These are phyloP conservation scores for Buceros bicornis DNA, from an alignment of 2,797 vertebrate species.

Conservation along the genomic window DNA sequence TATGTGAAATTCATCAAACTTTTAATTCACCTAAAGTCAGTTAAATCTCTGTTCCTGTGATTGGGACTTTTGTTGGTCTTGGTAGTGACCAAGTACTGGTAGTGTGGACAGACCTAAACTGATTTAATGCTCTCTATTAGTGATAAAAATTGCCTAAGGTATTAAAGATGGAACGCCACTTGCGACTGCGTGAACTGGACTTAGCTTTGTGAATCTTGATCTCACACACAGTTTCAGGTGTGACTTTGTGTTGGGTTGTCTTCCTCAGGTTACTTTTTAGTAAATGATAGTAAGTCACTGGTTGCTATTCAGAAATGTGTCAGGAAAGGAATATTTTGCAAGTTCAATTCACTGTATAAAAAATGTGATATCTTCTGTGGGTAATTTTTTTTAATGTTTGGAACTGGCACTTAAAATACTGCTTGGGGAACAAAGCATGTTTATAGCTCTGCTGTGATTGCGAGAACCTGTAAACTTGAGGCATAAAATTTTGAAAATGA, in stretches of 20 bases:
- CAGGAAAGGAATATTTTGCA: not conserved
- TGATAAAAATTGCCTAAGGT: not conserved
- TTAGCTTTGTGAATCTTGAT: not conserved
- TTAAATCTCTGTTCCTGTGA: not conserved
- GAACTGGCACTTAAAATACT: not conserved
- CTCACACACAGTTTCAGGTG: not conserved
- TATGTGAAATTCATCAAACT: fast-evolving
- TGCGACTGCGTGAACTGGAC: not conserved
- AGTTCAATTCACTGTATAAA: not conserved
- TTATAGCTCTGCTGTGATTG: not conserved
- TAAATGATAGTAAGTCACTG: not conserved
- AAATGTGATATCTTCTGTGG: not conserved
- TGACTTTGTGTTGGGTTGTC: not conserved
- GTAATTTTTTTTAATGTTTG: not conserved
- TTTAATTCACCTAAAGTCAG: not conserved
- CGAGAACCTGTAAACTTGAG: not conserved
- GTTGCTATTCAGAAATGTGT: not conserved
- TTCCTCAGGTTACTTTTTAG: not conserved
- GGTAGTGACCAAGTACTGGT: not conserved
- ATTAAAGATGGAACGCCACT: not conserved
- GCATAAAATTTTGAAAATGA: not conserved
- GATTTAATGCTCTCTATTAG: not conserved
- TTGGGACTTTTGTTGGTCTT: not conserved
- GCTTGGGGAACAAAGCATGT: not conserved
- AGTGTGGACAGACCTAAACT: not conserved